These are phyloP conservation scores for Eolophus roseicapilla DNA, from an alignment of 2,113 vertebrate species.

Conservation along the genomic window DNA sequence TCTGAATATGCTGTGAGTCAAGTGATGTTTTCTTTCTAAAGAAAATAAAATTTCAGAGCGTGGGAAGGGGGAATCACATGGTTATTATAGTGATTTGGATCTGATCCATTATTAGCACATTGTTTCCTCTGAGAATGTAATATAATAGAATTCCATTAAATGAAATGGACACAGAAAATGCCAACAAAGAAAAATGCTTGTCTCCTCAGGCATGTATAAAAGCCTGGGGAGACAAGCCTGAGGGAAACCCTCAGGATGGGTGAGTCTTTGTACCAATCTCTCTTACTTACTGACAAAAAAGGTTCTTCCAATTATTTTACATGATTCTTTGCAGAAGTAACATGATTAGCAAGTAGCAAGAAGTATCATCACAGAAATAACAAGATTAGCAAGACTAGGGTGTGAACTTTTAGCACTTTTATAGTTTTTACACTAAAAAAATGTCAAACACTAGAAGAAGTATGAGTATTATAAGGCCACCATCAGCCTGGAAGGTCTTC, in stretches of 20 bases:
- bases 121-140: background rate
- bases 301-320: background rate
- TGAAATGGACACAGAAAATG: background rate
- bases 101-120: background rate
- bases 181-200: background rate
- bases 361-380: background rate
- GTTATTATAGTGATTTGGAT: background rate
- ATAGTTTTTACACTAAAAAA: background rate
- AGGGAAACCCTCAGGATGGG: background rate
- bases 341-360: background rate
- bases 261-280: background rate
- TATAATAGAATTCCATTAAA: background rate
- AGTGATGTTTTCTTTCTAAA: background rate
- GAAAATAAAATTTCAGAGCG: background rate
- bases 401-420: background rate
- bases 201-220: background rate
- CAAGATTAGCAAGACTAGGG: background rate
- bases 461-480: background rate
- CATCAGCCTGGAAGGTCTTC: background rate
- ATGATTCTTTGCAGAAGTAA: background rate
- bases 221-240: background rate
- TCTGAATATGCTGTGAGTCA: background rate
- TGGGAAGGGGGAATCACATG: background rate
- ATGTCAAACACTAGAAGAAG: background rate
- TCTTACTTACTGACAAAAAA: background rate